Conservation (phyloP, 2,113 vertebrate genomes). For the Sprattus sprattus region DNA sequence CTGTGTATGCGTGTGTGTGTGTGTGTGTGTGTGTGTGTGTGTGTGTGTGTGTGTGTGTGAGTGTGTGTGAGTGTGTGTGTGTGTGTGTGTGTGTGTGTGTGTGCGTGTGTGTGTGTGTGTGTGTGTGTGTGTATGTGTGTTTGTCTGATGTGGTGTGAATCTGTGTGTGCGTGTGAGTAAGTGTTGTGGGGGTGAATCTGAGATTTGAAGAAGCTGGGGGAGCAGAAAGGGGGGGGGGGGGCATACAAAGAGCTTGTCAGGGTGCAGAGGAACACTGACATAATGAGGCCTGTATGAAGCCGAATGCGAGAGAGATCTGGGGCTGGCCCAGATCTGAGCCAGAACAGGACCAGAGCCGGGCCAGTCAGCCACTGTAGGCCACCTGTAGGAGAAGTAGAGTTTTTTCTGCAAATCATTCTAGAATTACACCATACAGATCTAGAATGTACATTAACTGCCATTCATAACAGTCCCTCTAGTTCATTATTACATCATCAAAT, state of each 20-base stretch:
- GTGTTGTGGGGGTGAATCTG: constrained; percentile 20
- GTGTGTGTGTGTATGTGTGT: neutral
- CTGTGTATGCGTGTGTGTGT: neutral
- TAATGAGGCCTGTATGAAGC: neutral
- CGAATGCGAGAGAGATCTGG: neutral
- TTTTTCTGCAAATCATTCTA: no score
- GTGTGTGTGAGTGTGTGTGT: neutral
- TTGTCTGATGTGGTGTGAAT: neutral
- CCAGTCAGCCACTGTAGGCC: no score
- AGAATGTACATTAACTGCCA: no score
- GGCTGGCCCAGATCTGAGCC: neutral
- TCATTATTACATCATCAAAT: no score
- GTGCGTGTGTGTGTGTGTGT: constrained; percentile 8
- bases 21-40: neutral
- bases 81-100: neutral
- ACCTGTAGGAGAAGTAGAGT: no score
- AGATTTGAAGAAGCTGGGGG: constrained; percentile 25
- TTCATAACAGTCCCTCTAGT: no score
- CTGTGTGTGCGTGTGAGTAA: neutral
- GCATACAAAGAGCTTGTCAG: neutral
- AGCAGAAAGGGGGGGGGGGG: no score
- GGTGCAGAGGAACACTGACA: neutral
- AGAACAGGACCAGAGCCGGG: neutral
- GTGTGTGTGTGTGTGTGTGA: neutral
- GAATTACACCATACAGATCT: no score